These are phyloP conservation scores for Hirtodrosophila histrioides DNA, from an alignment of 2,888 invertebrate species.

Conservation along the genomic window DNA sequence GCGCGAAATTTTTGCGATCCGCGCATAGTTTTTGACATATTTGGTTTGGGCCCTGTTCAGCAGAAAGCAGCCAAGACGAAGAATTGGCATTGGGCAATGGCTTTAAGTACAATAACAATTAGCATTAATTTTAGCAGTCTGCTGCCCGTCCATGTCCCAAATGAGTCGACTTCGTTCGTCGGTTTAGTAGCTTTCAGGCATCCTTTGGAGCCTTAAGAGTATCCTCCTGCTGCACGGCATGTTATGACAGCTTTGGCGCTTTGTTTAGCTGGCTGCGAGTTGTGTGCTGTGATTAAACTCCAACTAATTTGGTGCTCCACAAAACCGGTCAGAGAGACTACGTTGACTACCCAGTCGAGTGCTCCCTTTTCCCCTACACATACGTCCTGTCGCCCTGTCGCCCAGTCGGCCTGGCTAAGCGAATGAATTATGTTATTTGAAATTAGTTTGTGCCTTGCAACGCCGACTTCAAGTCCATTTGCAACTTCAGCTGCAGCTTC, in stretches of 20 bases:
- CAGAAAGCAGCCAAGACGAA: too few species aligned
- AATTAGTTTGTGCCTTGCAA: conserved; percentile 82
- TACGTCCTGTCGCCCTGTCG: conserved; percentile 22
- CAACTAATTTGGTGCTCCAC: conserved; percentile 74
- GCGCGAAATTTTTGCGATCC: conserved; percentile 54
- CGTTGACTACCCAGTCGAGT: conserved; percentile 33
- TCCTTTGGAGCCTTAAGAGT: background rate
- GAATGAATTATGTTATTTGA: conserved; percentile 84
- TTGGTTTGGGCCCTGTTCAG: conserved; percentile 17
- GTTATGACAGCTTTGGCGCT: conserved; percentile 66
- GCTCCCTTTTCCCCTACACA: conserved; percentile 23
- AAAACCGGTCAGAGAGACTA: conserved; percentile 61
- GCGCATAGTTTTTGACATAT: conserved; percentile 44
- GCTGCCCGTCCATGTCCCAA: background rate
- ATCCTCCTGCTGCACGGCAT: conserved; percentile 1
- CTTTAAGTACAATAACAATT: conserved; percentile 63
- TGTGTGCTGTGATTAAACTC: conserved; percentile 67
- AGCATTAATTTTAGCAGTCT: conserved; percentile 54
- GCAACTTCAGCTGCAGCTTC: conserved; percentile 5
- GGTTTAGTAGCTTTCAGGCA: background rate
- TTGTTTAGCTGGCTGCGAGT: conserved; percentile 45
- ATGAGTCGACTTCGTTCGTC: conserved; percentile 16
- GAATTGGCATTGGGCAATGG: conserved; percentile 6
- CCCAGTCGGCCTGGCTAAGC: conserved; percentile 57
- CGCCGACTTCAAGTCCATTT: conserved; percentile 33